Base-by-base conservation (phyloP, 2,888 invertebrate genomes). In the Lycaena phlaeas region DNA sequence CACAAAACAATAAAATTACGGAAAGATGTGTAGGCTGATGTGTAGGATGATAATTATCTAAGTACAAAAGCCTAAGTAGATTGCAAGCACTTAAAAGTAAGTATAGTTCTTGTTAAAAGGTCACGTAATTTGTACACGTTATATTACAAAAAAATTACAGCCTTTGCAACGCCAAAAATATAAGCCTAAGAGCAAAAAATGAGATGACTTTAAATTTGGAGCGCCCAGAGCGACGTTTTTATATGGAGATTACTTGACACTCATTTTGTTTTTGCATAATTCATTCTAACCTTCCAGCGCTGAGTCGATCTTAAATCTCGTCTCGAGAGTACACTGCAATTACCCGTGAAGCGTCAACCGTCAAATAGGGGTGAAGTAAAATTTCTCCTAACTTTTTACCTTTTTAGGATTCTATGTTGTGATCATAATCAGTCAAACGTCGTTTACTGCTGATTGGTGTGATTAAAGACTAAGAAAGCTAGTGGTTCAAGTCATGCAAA, bases 181-280 rank as follows among this genome's bases (percentile, higher is more conserved):
- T 46, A 45, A 48, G 39, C 38, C 38, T 42, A 37, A 41, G 46
- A 46, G 50, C 41, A 44, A 45, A 50, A 46, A 48, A 48, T 48
- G 46, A 50, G 46, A 50, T 38, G 50, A 41, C 42, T 36, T 45
- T 38, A 42, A 47, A 50, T 43, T 46, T 43, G 45, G 43, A 46
- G 39, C 46, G 46, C 43, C 27, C 41, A 31, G 22, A 10, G 40
- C 49, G 26, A 41, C 46, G 49, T 46, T 42, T 42, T 44, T 43
- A 43, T 44, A 45, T 43, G 45, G 43, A 45, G 48, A 43, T 48
- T 46, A 44, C 48, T 50, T 45, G 50, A 48, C 50, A 50, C 45
- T 49, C 49, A 50, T 52, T 52, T 48, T 49, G 45, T 47, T 48
- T 48, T 50, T 52, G 49, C 52, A 52, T 52, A 52, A 52, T 52